Evolutionary conservation across 2,797 vertebrate genomes (phyloP).

Genomic region (Chromis chromis): DNA sequence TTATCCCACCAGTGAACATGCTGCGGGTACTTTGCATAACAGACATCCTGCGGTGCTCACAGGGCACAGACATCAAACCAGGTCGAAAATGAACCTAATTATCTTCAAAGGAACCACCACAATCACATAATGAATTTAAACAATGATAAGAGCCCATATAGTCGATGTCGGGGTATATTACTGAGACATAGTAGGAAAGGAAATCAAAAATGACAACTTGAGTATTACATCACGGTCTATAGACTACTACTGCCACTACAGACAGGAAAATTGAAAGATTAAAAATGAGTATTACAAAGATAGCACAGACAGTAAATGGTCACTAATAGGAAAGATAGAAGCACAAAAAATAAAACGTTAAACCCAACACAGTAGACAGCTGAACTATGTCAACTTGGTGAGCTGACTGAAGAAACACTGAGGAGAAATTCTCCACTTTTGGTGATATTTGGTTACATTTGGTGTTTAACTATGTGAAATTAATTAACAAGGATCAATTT

Average conservation of each 20-base stretch:
- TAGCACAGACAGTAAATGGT: too few species aligned
- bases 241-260: not conserved
- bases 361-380: too few species aligned
- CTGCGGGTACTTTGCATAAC: conserved; percentile 43
- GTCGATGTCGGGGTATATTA: not conserved
- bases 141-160: not conserved
- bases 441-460: too few species aligned
- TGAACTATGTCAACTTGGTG: too few species aligned
- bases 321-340: too few species aligned
- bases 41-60: conserved; percentile 35
- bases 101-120: conserved; percentile 33
- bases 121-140: conserved; percentile 23
- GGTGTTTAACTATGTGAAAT: too few species aligned
- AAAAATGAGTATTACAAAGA: too few species aligned
- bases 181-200: not conserved
- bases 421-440: too few species aligned
- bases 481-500: too few species aligned
- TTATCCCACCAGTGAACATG: conserved; percentile 44
- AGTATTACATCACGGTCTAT: not conserved
- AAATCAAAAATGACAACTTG: not conserved
- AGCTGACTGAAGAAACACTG: too few species aligned
- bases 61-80: not conserved
- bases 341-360: too few species aligned
- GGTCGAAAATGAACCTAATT: conserved; percentile 24
- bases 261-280: too few species aligned